Evolutionary conservation across 2,797 vertebrate genomes (phyloP), one percentile per base, ranked within the genome.

Genomic region (Rhinella marina): DNA sequence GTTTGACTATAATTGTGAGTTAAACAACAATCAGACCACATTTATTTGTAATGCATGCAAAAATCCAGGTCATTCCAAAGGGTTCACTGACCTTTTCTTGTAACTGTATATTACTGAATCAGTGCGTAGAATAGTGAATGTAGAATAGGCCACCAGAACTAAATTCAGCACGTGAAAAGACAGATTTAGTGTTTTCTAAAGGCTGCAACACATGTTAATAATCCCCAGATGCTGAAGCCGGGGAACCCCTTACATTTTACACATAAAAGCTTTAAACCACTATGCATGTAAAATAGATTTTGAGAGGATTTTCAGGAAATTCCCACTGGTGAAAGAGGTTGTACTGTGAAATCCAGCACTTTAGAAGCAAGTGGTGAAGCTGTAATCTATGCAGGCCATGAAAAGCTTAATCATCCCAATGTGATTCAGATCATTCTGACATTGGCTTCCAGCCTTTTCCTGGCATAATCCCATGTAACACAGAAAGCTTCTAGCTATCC

Each of bases 281-380:
- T 50, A 64, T 50, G 48, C 41, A 54, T 29, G 21, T 21, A 73
- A 17, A 82, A 64, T 70, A 54, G 50, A 78, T 87, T 79, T 64
- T 59, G 81, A 78, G 23, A 54, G 29, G 84, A 76, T 86, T 86
- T 32, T 54, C 5, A 80, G 64, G 83, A 88, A 81, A 66, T 77
- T 78, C 56, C 79, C 81, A 66, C 11, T 87, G 72, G 76, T 64
- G 77, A 86, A 85, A 48, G 32, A 48, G 81, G 32, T 77, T 86
- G 88, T 72, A 82, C 59, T 54, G 23, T 64, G 25, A 85, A 88
- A 88, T 85, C 77, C 80, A 68, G 61, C 79, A 82, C 84, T 89
- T 89, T 82, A 86, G 84, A 70, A 68, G 59, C 78, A 75, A 78
- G 79, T 54, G 25, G 84, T 13, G 57, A 77, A 82, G 72, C 52